Evolutionary conservation across 2,888 invertebrate species (phyloP).

Genomic region (Orgyia antiqua): DNA sequence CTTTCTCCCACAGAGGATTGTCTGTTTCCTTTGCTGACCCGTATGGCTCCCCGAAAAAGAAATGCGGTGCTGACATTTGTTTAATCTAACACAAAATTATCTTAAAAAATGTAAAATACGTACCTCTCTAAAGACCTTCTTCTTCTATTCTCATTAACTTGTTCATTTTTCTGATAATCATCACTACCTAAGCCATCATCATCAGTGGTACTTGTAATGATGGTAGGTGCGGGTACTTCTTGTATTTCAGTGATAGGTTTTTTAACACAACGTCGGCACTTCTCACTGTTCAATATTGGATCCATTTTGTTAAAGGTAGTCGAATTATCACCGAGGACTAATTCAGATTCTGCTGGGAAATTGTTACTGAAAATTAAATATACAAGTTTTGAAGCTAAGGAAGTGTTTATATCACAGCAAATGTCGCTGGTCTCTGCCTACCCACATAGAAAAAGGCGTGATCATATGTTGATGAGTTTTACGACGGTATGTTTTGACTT

Average conservation of each 20-base stretch:
- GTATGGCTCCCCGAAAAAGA: too few species aligned
- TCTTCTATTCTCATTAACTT: background rate
- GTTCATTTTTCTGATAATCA: background rate
- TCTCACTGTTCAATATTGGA: conserved; percentile 19
- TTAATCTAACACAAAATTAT: too few species aligned
- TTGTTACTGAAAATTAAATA: conserved; percentile 60
- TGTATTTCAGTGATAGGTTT: conserved; percentile 17
- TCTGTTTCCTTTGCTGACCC: too few species aligned
- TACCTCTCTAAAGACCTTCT: conserved; percentile 24
- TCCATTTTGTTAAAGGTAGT: conserved; percentile 37
- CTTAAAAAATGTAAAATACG: too few species aligned
- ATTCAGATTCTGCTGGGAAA: conserved; percentile 78
- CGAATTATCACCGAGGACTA: conserved; percentile 85
- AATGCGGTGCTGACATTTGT: too few species aligned
- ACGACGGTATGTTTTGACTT: too few species aligned
- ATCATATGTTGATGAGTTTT: too few species aligned
- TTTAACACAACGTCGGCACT: conserved; percentile 39
- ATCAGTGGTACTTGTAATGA: background rate
- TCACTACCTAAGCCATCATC: conserved; percentile 9
- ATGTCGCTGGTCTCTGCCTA: too few species aligned
- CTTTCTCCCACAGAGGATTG: too few species aligned
- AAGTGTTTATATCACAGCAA: too few species aligned
- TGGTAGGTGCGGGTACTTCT: conserved; percentile 1
- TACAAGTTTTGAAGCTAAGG: too few species aligned
- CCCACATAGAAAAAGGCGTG: too few species aligned